Base-by-base conservation (phyloP, 1,140 invertebrate species). In the Bombus pascuorum region DNA sequence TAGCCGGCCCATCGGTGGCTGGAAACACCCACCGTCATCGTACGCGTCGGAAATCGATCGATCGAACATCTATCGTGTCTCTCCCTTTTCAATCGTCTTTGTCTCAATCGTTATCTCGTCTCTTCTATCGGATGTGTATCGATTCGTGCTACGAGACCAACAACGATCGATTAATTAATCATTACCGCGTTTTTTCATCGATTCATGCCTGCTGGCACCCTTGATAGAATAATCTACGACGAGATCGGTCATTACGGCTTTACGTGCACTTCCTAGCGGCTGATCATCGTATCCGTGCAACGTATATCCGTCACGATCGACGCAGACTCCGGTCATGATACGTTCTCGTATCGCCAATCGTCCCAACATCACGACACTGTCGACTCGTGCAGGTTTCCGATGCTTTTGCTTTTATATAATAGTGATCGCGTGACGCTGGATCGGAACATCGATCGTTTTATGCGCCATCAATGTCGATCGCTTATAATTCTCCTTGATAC, bases 201-300 rank as follows among this genome's bases (percentile, higher is more conserved):
- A 9, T 75, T 39, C 37, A 53, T 37, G n/a, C 68, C 75, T 66
- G 59, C 59, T 6, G 42, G 37, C 22, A 4, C 59, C 13, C 32
- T 47, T 84, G 53, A 79, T 68, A 76, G 66, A 68, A 84, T 84
- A 79, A 84, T 84, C 83, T 84, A 79, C 83, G 76, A 84, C 39
- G 75, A 66, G 47, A 84, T 79, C 83, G 83, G 53, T 79, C 83
- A 66, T 84, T 79, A 84, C 53, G 32, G 39, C 66, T 57, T 44
- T 62, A 37, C 34, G 18, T 22, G 8, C 79, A 59, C 78, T 86
- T 76, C 72, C 84, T 82, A 66, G 66, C 62, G 71, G 71, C 53
- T 70, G 84, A 75, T 75, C 44, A 70, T 76, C 65, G 42, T 22
- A n/a, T 62, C 28, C 79, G 47, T 28, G n/a, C 47, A 39, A 18